These are phyloP conservation scores for Hypena proboscidalis DNA, from an alignment of 2,888 invertebrate species.

Conservation along the genomic window DNA sequence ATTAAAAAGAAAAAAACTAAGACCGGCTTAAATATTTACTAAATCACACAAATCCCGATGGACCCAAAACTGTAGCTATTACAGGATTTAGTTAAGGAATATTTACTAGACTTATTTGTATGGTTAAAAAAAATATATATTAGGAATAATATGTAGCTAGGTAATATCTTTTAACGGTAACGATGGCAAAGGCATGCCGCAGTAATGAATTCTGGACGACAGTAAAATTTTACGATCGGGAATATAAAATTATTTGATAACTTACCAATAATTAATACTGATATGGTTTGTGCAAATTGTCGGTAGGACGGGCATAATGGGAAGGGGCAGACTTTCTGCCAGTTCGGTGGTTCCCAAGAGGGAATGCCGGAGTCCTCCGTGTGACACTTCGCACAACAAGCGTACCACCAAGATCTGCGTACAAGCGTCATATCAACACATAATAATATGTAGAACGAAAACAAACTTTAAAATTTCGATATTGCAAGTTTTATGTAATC, in stretches of 20 bases:
- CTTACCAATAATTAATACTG: constrained; percentile 89
- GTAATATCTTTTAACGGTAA: too few species aligned
- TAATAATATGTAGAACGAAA: not conserved
- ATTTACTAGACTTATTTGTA: too few species aligned
- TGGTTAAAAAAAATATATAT: too few species aligned
- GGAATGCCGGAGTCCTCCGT: constrained; percentile 89
- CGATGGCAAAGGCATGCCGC: not conserved
- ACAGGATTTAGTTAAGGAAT: too few species aligned
- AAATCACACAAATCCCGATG: too few species aligned
- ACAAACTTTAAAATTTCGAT: too few species aligned
- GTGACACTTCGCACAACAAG: constrained; percentile 92
- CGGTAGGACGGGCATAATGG: constrained; percentile 94
- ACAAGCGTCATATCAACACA: not conserved
- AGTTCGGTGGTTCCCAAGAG: constrained; percentile 93
- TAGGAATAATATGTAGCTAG: not conserved
- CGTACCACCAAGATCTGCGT: constrained; percentile 92
- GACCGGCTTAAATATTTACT: too few species aligned
- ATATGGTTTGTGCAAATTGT: constrained; percentile 91
- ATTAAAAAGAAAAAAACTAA: too few species aligned
- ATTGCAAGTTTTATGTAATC: too few species aligned
- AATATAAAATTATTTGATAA: not conserved
- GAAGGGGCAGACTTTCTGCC: constrained; percentile 93
- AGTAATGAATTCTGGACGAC: constrained; percentile 1
- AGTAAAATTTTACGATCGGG: not conserved
- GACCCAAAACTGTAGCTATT: too few species aligned